phyloP scores from a whole-genome alignment of 2,888 invertebrate genomes.

The Cheilosia soror region DNA sequence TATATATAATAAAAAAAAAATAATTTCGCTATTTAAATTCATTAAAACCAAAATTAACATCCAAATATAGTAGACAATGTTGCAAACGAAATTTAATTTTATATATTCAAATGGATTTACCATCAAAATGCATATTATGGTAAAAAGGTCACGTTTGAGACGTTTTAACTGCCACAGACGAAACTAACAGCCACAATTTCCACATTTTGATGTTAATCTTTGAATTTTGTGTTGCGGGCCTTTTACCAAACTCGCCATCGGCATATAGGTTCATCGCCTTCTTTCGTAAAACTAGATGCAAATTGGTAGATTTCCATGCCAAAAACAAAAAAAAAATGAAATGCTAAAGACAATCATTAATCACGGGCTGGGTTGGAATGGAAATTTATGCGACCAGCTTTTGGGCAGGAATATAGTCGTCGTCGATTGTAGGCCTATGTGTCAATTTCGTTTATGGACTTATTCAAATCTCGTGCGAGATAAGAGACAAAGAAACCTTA shows the following conservation, averaged over 20 bases:
- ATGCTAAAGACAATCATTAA: constrained; percentile 57
- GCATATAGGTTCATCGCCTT: constrained; percentile 61
- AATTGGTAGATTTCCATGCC: constrained; percentile 58
- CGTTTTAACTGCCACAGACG: neutral
- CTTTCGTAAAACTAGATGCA: constrained; percentile 66
- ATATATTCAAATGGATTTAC: constrained; percentile 37
- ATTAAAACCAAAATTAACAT: constrained; percentile 24
- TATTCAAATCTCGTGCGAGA: constrained; percentile 61
- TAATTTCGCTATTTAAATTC: constrained; percentile 32
- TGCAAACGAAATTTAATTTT: constrained; percentile 45
- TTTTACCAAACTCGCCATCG: constrained; percentile 37
- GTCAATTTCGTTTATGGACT: constrained; percentile 57
- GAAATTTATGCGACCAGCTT: constrained; percentile 26
- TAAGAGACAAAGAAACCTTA: constrained; percentile 30
- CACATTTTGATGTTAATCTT: constrained; percentile 60
- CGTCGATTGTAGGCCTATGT: constrained; percentile 53
- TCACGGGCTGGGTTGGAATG: constrained; percentile 35
- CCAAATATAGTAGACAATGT: constrained; percentile 8
- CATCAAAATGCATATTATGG: constrained; percentile 51
- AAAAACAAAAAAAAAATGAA: constrained; percentile 14
- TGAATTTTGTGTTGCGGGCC: neutral
- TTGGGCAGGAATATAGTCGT: neutral
- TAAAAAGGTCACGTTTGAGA: constrained; percentile 63
- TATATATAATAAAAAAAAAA: neutral
- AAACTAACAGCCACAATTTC: constrained; percentile 27